Evolutionary conservation across 1,140 invertebrate genomes (phyloP).

Genomic region (Bathynomus jamesi): DNA sequence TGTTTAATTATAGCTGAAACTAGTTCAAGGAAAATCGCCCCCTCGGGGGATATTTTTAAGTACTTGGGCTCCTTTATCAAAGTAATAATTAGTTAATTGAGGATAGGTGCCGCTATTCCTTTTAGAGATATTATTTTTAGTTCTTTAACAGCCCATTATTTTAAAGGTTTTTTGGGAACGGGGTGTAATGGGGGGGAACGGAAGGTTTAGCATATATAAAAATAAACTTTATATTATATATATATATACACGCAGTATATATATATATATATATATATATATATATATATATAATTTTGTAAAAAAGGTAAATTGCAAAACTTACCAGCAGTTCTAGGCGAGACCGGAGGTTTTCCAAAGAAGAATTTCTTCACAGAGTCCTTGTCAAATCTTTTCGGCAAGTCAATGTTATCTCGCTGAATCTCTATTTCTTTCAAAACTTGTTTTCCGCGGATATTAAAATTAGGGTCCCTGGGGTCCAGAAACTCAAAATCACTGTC

Average conservation of each 20-base stretch:
- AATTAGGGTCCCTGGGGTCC: conserved; percentile 17
- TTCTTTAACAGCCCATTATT: too few relatives aligned
- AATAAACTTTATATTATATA: conserved; percentile 9
- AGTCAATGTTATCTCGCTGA: conserved; percentile 13
- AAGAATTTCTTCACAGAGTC: neutral
- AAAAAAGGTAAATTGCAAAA: too few relatives aligned
- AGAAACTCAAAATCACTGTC: conserved; percentile 35
- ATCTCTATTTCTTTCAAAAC: conserved; percentile 16
- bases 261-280: conserved; percentile 12
- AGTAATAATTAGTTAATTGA: too few relatives aligned
- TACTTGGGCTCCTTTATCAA: too few relatives aligned
- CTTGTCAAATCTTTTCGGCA: neutral
- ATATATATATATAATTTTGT: conserved; percentile 8
- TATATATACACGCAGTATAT: conserved; percentile 21
- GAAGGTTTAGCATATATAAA: conserved; percentile 6
- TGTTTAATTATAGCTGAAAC: too few relatives aligned
- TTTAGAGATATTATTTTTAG: too few relatives aligned
- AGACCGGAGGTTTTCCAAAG: neutral
- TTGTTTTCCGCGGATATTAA: conserved; percentile 11
- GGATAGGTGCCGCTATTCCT: too few relatives aligned
- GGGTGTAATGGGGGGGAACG: too few relatives aligned
- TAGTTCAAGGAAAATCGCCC: too few relatives aligned
- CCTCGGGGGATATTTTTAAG: too few relatives aligned
- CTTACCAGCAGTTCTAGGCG: conserved; percentile 3
- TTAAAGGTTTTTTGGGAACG: too few relatives aligned